Percentiles rank a stretch among this genome's conserved stretches.
Evolutionary conservation across 2,113 vertebrate species (phyloP).

Genomic region (Clarias macrocephalus): DNA sequence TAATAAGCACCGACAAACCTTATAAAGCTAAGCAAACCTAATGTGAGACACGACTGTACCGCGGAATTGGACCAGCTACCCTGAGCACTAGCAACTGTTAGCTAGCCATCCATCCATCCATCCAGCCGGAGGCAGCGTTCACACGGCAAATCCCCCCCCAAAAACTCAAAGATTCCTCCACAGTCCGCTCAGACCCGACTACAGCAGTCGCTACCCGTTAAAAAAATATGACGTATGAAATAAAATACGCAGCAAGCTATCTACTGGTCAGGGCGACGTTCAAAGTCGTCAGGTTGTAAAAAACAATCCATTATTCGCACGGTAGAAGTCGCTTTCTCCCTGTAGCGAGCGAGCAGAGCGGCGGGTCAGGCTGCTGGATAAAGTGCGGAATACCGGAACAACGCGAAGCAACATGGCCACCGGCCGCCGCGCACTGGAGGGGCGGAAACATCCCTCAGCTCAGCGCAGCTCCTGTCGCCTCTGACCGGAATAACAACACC

Average conservation of each 20-base stretch:
- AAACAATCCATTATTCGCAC: slow-evolving; percentile 63
- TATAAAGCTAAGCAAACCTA: slow-evolving; percentile 9
- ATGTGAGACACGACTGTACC: background rate
- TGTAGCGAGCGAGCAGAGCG: slow-evolving; percentile 53
- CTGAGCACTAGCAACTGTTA: slow-evolving; percentile 6
- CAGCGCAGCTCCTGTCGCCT: slow-evolving; percentile 32
- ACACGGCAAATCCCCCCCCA: slow-evolving; percentile 39
- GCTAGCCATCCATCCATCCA: slow-evolving; percentile 26
- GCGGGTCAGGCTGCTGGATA: slow-evolving; percentile 53
- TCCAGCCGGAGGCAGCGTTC: slow-evolving; percentile 27
- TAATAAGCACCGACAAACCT: background rate
- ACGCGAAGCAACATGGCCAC: slow-evolving; percentile 76
- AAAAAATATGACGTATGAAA: background rate
- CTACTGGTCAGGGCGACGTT: slow-evolving; percentile 22
- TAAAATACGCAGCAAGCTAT: background rate
- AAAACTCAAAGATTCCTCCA: slow-evolving; percentile 58
- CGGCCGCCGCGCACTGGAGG: slow-evolving; percentile 62
- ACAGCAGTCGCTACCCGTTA: slow-evolving; percentile 60
- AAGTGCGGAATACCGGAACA: slow-evolving; percentile 77
- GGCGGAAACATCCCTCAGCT: slow-evolving; percentile 40
- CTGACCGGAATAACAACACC: background rate
- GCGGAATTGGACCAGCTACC: slow-evolving; percentile 13
- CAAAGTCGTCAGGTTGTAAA: slow-evolving; percentile 62
- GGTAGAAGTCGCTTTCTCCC: slow-evolving; percentile 46
- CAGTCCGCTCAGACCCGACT: slow-evolving; percentile 66